phyloP scores from a whole-genome alignment of 1,140 invertebrate species.

The Formica selysi region DNA sequence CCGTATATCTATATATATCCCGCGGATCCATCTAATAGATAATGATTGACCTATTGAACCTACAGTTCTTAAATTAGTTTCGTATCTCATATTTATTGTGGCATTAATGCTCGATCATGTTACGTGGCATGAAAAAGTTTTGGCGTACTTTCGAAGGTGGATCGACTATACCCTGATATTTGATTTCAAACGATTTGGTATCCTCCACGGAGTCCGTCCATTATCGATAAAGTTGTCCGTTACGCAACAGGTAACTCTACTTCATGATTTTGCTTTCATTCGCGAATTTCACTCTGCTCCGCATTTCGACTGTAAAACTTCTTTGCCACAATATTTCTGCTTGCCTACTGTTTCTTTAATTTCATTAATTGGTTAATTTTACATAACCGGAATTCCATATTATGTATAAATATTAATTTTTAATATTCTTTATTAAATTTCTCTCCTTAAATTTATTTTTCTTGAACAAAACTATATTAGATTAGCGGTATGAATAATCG shows the following conservation, averaged over 20 bases:
- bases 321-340: not conserved
- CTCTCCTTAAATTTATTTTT: not conserved
- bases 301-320: not conserved
- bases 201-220: not conserved
- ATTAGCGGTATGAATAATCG: not conserved
- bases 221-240: conserved; percentile 32
- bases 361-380: not conserved
- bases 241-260: conserved; percentile 64
- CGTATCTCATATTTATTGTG: conserved; percentile 6
- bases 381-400: not conserved
- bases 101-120: not conserved
- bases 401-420: not conserved
- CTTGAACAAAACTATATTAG: not conserved
- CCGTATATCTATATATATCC: too few relatives aligned
- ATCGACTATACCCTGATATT: conserved; percentile 5
- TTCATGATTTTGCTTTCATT: conserved; percentile 16
- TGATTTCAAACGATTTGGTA: not conserved
- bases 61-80: not conserved
- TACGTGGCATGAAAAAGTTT: not conserved
- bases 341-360: not conserved
- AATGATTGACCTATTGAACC: not conserved
- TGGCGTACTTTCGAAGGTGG: not conserved
- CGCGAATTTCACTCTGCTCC: not conserved
- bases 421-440: not conserved
- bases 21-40: not conserved